Conservation (phyloP, 2,797 vertebrate species). For the Ctenochaetus hawaiiensis region DNA sequence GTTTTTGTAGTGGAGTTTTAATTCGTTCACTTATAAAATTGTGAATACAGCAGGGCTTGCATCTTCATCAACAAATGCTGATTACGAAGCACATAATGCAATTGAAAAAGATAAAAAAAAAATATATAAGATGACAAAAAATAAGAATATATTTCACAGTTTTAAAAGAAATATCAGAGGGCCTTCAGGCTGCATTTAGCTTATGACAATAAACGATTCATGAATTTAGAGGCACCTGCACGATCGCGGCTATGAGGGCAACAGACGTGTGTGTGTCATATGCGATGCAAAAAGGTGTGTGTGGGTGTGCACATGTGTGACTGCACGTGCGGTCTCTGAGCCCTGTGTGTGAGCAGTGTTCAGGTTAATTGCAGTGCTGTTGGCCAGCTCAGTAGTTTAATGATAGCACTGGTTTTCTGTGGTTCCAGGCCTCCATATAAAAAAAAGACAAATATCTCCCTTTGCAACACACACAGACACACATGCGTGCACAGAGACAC, state of each 20-base stretch:
- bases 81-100: background rate
- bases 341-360: constrained; percentile 29
- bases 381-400: constrained; percentile 74
- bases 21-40: background rate
- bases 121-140: background rate
- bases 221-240: constrained; percentile 11
- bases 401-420: constrained; percentile 73
- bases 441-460: constrained; percentile 44
- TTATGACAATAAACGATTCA: background rate
- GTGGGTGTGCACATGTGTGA: constrained; percentile 11
- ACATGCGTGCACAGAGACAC: constrained; percentile 34
- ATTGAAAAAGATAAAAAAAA: background rate
- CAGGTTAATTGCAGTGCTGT: constrained; percentile 82
- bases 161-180: background rate
- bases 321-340: background rate
- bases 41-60: background rate
- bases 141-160: background rate
- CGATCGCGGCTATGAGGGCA: constrained; percentile 18
- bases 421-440: constrained; percentile 54
- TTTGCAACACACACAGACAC: constrained; percentile 39
- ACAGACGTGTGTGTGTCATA: constrained; percentile 14
- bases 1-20: background rate
- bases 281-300: constrained; percentile 15
- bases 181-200: background rate
- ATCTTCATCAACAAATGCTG: background rate